phyloP scores from a whole-genome alignment of 2,888 invertebrate genomes.

The Amblyteles armatorius region DNA sequence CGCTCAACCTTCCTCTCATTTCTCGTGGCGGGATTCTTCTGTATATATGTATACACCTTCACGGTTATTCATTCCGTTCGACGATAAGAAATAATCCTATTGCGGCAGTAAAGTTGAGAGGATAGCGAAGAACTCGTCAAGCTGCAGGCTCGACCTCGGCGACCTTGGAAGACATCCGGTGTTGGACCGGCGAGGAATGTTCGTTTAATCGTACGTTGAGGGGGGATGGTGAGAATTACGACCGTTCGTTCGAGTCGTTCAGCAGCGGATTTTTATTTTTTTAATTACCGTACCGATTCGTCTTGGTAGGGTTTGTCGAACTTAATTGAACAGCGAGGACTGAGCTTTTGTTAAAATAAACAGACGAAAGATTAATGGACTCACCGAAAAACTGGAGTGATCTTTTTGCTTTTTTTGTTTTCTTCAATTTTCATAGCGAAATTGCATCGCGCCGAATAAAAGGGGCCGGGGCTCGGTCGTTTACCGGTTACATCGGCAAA shows the following conservation, averaged over 20 bases:
- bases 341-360: too few relatives aligned
- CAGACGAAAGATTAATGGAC: too few relatives aligned
- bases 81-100: conserved; percentile 41
- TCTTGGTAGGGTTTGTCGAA: background rate
- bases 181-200: conserved; percentile 28
- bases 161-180: conserved; percentile 25
- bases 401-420: background rate
- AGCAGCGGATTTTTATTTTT: background rate
- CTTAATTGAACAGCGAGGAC: background rate
- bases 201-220: conserved; percentile 2
- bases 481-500: conserved; percentile 2
- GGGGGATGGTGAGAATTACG: background rate
- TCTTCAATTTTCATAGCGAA: background rate
- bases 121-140: background rate
- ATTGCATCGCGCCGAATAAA: background rate
- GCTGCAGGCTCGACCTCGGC: conserved; percentile 30
- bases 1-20: conserved; percentile 32
- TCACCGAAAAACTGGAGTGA: too few relatives aligned
- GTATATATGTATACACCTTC: background rate
- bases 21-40: conserved; percentile 8
- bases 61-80: conserved; percentile 32
- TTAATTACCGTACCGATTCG: background rate
- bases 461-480: background rate
- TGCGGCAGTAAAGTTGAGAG: background rate
- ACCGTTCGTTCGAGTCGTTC: background rate